A percentile compares a stretch with the other conserved stretches of the same genome.
Conservation (phyloP, 2,113 vertebrate genomes). For the Camelus dromedarius region DNA sequence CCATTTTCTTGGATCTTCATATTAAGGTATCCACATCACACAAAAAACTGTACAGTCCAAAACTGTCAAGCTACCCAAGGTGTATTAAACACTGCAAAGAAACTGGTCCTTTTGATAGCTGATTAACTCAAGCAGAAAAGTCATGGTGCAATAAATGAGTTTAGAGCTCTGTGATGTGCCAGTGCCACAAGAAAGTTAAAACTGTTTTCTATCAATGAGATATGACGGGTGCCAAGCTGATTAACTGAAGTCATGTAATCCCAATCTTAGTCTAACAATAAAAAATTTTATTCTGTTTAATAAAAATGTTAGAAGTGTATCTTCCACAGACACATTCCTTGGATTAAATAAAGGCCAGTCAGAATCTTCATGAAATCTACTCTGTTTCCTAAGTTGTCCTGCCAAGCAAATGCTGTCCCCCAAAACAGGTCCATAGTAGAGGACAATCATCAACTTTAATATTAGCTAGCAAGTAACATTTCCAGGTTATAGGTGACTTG, state of each 20-base stretch:
- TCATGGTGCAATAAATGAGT: not conserved
- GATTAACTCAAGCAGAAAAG: not conserved
- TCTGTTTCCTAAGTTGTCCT: not conserved
- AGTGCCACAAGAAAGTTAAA: not conserved
- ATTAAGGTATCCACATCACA: not conserved
- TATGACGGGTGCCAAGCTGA: not conserved
- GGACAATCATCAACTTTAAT: not conserved
- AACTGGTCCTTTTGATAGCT: not conserved
- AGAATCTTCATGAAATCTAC: not conserved
- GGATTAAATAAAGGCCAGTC: not conserved
- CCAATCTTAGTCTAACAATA: conserved; percentile 2
- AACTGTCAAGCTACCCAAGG: not conserved
- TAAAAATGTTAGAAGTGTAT: not conserved
- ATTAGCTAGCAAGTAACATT: not conserved
- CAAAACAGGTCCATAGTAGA: not conserved
- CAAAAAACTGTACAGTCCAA: not conserved
- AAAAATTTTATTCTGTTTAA: not conserved
- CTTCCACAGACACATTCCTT: not conserved
- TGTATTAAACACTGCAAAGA: not conserved
- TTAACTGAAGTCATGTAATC: not conserved
- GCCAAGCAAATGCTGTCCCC: not conserved
- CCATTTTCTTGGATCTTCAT: not conserved
- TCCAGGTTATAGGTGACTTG: not conserved
- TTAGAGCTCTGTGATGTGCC: not conserved
- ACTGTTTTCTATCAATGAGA: not conserved